These are phyloP conservation scores for Clarias pachynema DNA, from an alignment of 2,797 vertebrate genomes.

Conservation along the genomic window DNA sequence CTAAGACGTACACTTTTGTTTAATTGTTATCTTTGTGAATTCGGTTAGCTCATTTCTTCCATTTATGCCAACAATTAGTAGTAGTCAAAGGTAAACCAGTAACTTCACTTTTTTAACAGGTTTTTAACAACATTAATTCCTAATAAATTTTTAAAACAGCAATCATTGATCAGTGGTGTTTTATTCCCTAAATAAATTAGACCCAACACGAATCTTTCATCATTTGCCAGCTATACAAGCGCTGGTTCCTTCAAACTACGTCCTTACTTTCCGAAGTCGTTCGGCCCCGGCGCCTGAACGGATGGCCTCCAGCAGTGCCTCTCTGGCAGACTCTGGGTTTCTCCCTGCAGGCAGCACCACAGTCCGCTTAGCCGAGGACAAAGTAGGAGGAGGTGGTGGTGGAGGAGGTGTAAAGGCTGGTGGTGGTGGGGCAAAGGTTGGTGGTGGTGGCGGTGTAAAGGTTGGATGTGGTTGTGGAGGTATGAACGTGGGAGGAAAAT, in stretches of 20 bases:
- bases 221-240: neutral
- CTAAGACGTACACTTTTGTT: neutral
- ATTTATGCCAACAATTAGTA: no score
- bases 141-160: no score
- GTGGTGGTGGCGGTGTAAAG: conserved; percentile 41
- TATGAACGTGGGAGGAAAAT: conserved; percentile 28
- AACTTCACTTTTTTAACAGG: no score
- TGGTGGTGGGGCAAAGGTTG: conserved; percentile 44
- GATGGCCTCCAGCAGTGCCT: conserved; percentile 90
- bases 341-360: conserved; percentile 48
- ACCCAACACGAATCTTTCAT: neutral
- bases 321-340: conserved; percentile 72
- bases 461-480: conserved; percentile 9
- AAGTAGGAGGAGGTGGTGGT: conserved; percentile 46
- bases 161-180: neutral
- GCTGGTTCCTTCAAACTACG: neutral
- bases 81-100: no score
- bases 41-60: neutral
- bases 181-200: neutral
- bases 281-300: conserved; percentile 88
- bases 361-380: conserved; percentile 56
- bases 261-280: conserved; percentile 86
- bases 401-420: conserved; percentile 2
- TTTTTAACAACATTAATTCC: no score
- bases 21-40: neutral